Evolutionary conservation across 2,797 vertebrate species (phyloP).

Genomic region (Crocodylus rhombifer): DNA sequence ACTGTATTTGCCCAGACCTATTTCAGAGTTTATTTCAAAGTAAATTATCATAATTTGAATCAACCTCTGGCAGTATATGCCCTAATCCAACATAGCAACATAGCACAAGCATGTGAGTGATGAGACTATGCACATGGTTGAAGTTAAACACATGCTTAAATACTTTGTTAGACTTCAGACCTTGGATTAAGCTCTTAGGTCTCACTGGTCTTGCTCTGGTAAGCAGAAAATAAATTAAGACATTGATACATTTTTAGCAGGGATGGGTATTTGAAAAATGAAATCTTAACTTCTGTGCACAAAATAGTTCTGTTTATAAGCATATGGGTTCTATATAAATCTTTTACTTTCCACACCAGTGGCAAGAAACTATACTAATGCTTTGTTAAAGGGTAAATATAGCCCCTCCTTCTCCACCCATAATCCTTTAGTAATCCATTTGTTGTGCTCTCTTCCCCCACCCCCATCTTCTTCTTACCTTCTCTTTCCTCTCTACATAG

Average conservation of each 20-base stretch:
- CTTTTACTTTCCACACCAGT: neutral
- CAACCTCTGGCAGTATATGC: no score
- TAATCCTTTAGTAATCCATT: neutral
- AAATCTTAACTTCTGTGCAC: neutral
- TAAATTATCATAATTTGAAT: no score
- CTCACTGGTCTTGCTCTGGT: neutral
- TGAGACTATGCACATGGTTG: neutral
- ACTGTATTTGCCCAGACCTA: no score
- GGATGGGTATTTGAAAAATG: neutral
- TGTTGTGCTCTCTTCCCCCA: neutral
- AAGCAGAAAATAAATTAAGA: neutral
- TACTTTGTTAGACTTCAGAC: neutral
- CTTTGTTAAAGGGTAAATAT: neutral
- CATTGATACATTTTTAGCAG: neutral
- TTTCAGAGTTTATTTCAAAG: no score
- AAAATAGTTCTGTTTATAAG: neutral
- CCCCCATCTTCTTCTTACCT: neutral
- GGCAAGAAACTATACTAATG: accelerated
- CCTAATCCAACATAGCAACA: neutral
- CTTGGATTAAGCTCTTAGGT: neutral
- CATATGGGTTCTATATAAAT: accelerated
- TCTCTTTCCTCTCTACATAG: conserved; percentile 8
- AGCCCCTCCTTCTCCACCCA: neutral
- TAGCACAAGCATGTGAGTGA: neutral
- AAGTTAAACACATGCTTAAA: neutral